Evolutionary conservation across 1,140 invertebrate species (phyloP).

Genomic region (Coptotermes formosanus): DNA sequence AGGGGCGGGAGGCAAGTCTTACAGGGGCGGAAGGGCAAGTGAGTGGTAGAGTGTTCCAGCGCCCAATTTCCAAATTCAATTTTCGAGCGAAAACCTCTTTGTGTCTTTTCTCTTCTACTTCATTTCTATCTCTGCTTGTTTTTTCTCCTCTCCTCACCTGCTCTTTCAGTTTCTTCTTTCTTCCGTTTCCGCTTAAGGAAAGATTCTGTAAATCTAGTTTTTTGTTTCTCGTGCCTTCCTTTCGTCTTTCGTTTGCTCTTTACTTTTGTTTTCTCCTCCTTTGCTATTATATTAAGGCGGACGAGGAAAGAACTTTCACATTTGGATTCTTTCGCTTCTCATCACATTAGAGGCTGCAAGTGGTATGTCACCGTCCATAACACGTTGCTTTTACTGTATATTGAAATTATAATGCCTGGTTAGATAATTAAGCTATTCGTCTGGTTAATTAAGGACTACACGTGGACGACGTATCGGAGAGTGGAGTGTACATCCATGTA

Average conservation of each 20-base stretch:
- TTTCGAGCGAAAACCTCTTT: slow-evolving; percentile 18
- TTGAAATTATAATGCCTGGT: too few relatives aligned
- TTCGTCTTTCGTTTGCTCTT: background rate
- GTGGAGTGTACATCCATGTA: too few relatives aligned
- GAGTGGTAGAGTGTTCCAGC: slow-evolving; percentile 13
- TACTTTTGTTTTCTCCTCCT: background rate
- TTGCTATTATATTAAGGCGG: background rate
- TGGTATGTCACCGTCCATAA: too few relatives aligned
- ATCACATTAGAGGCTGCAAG: background rate
- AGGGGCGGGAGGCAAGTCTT: background rate
- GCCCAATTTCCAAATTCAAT: slow-evolving; percentile 16
- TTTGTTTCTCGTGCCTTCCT: background rate
- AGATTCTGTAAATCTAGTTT: background rate
- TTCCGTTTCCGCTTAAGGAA: background rate
- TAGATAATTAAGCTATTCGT: too few relatives aligned
- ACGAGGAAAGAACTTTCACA: background rate
- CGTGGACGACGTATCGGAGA: too few relatives aligned
- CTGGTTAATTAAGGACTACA: too few relatives aligned
- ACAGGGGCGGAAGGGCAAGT: background rate
- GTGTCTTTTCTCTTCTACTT: background rate
- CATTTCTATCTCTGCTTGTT: background rate
- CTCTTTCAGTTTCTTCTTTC: background rate
- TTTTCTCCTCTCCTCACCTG: background rate
- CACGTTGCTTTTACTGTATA: too few relatives aligned
- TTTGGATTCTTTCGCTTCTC: background rate